These are phyloP conservation scores for Hermodice carunculata DNA, from an alignment of 2,888 invertebrate genomes.

Conservation along the genomic window DNA sequence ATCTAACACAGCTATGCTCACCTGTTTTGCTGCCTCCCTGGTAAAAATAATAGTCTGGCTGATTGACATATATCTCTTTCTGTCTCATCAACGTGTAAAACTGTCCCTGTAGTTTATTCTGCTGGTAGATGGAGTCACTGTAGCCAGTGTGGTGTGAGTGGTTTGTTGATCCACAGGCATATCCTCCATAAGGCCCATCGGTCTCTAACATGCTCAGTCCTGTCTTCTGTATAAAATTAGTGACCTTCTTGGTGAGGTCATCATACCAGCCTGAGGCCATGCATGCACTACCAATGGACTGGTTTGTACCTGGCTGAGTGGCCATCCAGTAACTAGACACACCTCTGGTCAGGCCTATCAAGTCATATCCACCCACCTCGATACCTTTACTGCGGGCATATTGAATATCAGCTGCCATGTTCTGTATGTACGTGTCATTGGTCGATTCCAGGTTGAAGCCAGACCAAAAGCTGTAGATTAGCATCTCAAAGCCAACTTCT, in stretches of 20 bases:
- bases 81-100: slow-evolving; percentile 8
- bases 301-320: slow-evolving; percentile 4
- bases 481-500: slow-evolving; percentile 46
- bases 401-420: slow-evolving; percentile 22
- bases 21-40: slow-evolving; percentile 43
- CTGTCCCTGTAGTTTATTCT: slow-evolving; percentile 26
- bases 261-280: slow-evolving; percentile 45
- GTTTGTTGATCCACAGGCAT: slow-evolving; percentile 32
- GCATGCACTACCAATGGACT: slow-evolving; percentile 33
- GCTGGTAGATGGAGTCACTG: slow-evolving; percentile 36
- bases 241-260: slow-evolving; percentile 22
- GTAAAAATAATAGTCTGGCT: slow-evolving; percentile 44
- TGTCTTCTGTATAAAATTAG: slow-evolving; percentile 32
- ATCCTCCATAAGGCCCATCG: slow-evolving; percentile 41
- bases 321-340: slow-evolving; percentile 33
- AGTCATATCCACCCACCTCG: slow-evolving; percentile 45
- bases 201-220: slow-evolving; percentile 40
- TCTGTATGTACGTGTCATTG: slow-evolving; percentile 28
- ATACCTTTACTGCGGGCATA: slow-evolving; percentile 40
- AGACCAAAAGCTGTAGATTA: slow-evolving; percentile 43
- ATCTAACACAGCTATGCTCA: slow-evolving; percentile 8
- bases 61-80: slow-evolving; percentile 38
- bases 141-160: slow-evolving; percentile 36
- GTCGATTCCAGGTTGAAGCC: slow-evolving; percentile 39
- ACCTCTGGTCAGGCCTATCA: slow-evolving; percentile 33